Conservation (phyloP, 2,888 invertebrate genomes). For the Ctena decussata region DNA sequence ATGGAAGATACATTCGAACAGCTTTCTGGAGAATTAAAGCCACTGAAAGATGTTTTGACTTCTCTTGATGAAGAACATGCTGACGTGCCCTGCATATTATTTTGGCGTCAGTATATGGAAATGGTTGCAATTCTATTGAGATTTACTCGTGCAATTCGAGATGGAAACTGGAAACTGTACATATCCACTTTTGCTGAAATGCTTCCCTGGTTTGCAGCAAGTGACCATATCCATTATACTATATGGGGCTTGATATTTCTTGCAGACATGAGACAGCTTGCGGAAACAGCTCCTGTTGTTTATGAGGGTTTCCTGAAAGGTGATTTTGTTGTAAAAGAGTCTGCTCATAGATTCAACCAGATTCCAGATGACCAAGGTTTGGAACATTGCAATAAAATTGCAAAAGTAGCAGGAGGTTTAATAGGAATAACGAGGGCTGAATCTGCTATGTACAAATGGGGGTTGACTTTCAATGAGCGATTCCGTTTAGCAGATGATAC, state of each 20-base stretch:
- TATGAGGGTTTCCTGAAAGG: neutral
- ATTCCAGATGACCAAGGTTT: conserved; percentile 29
- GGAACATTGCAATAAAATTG: conserved; percentile 19
- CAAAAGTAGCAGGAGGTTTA: conserved; percentile 25
- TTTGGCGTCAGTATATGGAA: neutral
- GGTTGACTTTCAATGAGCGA: conserved; percentile 15
- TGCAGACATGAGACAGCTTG: neutral
- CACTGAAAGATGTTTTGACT: neutral
- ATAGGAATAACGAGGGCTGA: conserved; percentile 40
- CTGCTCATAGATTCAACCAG: conserved; percentile 23
- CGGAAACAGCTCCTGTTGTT: neutral
- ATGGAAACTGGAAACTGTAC: neutral
- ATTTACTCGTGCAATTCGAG: neutral
- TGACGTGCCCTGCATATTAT: neutral
- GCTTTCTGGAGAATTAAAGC: neutral
- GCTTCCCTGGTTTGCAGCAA: neutral
- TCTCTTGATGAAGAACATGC: neutral
- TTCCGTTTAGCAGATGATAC: neutral
- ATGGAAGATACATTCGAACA: neutral
- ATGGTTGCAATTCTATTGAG: neutral
- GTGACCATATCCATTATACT: neutral
- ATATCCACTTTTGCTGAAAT: conserved; percentile 9
- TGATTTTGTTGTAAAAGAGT: conserved; percentile 24
- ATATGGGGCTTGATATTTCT: neutral
- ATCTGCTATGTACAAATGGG: conserved; percentile 21